Evolutionary conservation across 1,140 invertebrate genomes (phyloP).

Genomic region (Solenopsis fugax): DNA sequence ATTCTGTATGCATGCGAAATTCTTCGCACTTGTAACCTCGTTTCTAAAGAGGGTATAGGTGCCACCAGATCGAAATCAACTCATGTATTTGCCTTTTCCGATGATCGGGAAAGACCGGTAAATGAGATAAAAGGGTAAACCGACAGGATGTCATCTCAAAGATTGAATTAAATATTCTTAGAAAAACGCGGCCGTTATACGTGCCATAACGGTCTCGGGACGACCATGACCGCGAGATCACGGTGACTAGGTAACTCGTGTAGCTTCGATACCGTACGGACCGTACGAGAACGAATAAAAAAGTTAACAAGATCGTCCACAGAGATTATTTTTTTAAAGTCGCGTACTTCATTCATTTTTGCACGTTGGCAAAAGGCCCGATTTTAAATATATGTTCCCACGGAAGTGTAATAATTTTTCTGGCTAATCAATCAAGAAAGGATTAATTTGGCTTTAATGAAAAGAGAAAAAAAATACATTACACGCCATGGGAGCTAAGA

Average conservation of each 20-base stretch:
- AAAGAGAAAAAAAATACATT: conserved; percentile 2
- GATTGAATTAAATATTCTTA: conserved; percentile 21
- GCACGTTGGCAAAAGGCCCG: not conserved
- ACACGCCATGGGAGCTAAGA: conserved; percentile 3
- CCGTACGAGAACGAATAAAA: conserved; percentile 10
- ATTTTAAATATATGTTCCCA: not conserved
- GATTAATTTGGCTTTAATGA: conserved; percentile 23
- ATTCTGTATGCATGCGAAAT: not conserved
- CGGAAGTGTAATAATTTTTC: not conserved
- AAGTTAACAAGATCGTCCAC: not conserved
- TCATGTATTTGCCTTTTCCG: conserved; percentile 57
- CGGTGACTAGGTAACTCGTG: not conserved
- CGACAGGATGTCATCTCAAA: not conserved
- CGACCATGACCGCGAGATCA: not conserved
- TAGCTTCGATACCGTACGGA: conserved; percentile 1
- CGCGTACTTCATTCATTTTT: not conserved
- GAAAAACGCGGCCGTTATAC: conserved; percentile 30
- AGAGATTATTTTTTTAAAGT: not conserved
- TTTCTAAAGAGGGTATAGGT: conserved; percentile 31
- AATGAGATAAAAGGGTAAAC: conserved; percentile 32
- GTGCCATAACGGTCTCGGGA: conserved; percentile 49
- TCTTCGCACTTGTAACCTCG: conserved; percentile 28
- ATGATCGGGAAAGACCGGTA: conserved; percentile 24
- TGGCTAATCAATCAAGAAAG: not conserved
- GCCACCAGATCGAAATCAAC: conserved; percentile 23